These are phyloP conservation scores for Diadophis punctatus DNA, from an alignment of 2,113 vertebrate genomes.

Conservation along the genomic window DNA sequence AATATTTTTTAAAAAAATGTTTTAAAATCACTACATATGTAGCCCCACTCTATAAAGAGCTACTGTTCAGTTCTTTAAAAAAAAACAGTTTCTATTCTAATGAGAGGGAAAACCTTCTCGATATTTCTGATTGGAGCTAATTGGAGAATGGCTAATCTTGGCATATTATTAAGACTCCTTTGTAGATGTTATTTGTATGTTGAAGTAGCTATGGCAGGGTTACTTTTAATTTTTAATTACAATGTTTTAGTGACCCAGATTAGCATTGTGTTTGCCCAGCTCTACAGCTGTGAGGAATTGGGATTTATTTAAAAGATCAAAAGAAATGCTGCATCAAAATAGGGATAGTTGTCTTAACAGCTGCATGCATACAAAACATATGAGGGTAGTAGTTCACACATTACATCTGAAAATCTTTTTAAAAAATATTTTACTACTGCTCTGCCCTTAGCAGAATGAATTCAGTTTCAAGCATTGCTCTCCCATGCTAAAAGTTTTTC, in stretches of 20 bases:
- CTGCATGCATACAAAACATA: not conserved
- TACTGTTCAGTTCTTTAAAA: not conserved
- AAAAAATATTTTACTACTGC: not conserved
- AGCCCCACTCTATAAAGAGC: not conserved
- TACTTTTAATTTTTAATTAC: not conserved
- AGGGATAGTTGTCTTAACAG: not conserved
- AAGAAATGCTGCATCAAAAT: not conserved
- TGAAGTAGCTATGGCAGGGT: not conserved
- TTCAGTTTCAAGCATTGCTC: not conserved
- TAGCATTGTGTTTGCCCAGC: not conserved
- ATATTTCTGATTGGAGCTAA: not conserved
- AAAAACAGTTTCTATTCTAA: not conserved
- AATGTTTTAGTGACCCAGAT: not conserved
- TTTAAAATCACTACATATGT: not conserved
- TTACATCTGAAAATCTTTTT: not conserved
- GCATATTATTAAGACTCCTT: not conserved
- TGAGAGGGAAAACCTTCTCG: not conserved
- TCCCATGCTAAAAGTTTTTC: not conserved
- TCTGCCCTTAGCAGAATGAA: not conserved
- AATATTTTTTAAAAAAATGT: not conserved
- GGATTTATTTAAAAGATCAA: not conserved
- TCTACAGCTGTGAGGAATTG: not conserved
- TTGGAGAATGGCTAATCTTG: not conserved
- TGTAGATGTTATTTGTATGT: not conserved
- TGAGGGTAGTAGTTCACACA: not conserved